Conservation (phyloP, 30 jellyfish, hydroid and myxozoan genomes). For the Aurelia aurita complex sp. Pacific region DNA sequence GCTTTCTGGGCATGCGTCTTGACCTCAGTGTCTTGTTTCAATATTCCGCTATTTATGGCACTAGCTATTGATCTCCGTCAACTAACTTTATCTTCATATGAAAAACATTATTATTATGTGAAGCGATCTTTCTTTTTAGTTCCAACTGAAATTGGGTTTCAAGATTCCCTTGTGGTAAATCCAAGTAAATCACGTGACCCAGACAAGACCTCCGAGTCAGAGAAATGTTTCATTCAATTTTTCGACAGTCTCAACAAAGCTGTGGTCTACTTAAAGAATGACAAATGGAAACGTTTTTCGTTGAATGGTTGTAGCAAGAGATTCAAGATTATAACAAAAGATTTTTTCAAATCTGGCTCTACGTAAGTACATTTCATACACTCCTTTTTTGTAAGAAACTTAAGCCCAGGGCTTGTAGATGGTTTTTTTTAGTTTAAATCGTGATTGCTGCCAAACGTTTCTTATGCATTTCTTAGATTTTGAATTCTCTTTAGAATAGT, state of each 20-base stretch:
- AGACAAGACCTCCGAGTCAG: constrained; percentile 11
- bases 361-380: neutral
- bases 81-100: too few relatives aligned
- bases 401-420: too few relatives aligned
- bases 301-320: constrained; percentile 5
- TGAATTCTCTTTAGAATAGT: too few relatives aligned
- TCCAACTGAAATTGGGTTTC: constrained; percentile 16
- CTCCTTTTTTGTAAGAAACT: neutral
- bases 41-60: too few relatives aligned
- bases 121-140: neutral
- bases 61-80: too few relatives aligned
- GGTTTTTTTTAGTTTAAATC: too few relatives aligned
- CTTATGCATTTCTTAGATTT: too few relatives aligned
- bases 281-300: neutral
- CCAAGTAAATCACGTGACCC: constrained; percentile 21
- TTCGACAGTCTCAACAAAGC: too few relatives aligned
- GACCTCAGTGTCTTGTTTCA: too few relatives aligned
- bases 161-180: constrained; percentile 4
- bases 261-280: neutral
- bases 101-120: too few relatives aligned
- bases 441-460: too few relatives aligned
- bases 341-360: neutral
- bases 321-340: neutral
- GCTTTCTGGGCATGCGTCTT: too few relatives aligned
- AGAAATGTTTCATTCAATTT: constrained; percentile 1